Evolutionary conservation across 2,113 vertebrate genomes (phyloP).

Genomic region (Lepisosteus osseus): DNA sequence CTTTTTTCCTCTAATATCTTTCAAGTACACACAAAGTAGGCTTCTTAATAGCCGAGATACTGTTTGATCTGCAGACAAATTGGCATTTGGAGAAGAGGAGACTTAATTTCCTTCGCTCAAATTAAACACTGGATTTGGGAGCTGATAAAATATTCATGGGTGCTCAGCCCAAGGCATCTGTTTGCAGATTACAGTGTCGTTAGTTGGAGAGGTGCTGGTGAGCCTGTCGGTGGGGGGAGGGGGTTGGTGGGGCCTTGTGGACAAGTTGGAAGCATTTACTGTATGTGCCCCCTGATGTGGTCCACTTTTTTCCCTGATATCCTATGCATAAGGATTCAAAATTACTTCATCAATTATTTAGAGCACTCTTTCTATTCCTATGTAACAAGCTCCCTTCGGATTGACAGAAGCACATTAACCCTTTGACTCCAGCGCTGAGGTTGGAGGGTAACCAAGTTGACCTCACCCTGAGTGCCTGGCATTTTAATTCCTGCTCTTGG

Average conservation of each 20-base stretch:
- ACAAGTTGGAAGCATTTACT: slow-evolving; percentile 78
- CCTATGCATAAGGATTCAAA: slow-evolving; percentile 77
- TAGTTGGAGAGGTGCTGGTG: slow-evolving; percentile 31
- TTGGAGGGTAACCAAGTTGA: too few species aligned
- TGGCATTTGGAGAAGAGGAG: slow-evolving; percentile 80
- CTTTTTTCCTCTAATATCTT: slow-evolving; percentile 40
- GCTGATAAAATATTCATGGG: slow-evolving; percentile 95
- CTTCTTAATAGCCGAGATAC: slow-evolving; percentile 85
- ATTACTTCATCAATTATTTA: slow-evolving; percentile 89
- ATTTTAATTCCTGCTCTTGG: too few species aligned
- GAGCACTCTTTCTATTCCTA: slow-evolving; percentile 63
- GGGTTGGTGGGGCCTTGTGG: slow-evolving; percentile 71
- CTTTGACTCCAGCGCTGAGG: slow-evolving; percentile 7
- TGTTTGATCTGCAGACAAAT: slow-evolving; percentile 94
- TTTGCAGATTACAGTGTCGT: slow-evolving; percentile 86
- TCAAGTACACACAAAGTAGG: slow-evolving; percentile 79
- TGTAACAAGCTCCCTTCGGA: slow-evolving; percentile 69
- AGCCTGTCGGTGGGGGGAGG: slow-evolving; percentile 41
- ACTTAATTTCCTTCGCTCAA: slow-evolving; percentile 87
- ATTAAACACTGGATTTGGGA: slow-evolving; percentile 93
- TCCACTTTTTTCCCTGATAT: slow-evolving; percentile 69
- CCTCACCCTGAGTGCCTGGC: too few species aligned
- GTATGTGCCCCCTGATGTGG: slow-evolving; percentile 71
- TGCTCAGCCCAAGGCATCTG: slow-evolving; percentile 72
- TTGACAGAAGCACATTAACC: slow-evolving; percentile 24